A percentile compares a stretch with the other conserved stretches of the same genome.
phyloP scores from a whole-genome alignment of 2,113 vertebrate genomes.

The Pyrgilauda ruficollis region DNA sequence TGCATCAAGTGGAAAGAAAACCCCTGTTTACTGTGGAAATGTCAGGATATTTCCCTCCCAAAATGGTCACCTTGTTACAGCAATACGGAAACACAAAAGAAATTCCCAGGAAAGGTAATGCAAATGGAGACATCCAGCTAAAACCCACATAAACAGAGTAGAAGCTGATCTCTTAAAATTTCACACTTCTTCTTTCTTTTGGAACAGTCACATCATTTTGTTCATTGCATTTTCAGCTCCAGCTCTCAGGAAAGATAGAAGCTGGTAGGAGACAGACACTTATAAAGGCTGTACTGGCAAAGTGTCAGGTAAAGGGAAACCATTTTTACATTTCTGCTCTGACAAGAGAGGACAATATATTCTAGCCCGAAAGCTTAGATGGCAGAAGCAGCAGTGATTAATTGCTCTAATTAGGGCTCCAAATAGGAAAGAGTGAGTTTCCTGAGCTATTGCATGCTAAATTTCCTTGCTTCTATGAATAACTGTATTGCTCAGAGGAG shows the following conservation, averaged over 20 bases:
- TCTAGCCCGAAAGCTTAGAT: conserved; percentile 31
- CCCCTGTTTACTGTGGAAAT: neutral
- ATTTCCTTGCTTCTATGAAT: conserved; percentile 47
- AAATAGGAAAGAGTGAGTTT: conserved; percentile 37
- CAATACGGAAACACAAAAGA: neutral
- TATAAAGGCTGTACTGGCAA: conserved; percentile 36
- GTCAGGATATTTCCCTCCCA: neutral
- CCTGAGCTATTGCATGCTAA: neutral
- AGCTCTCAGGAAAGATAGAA: conserved; percentile 16
- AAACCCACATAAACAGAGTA: neutral
- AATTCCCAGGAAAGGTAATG: neutral
- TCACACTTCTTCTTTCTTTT: conserved; percentile 24
- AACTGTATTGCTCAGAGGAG: conserved; percentile 42
- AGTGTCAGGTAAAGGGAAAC: conserved; percentile 30
- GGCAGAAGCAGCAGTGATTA: conserved; percentile 56
- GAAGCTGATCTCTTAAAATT: neutral
- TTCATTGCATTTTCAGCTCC: conserved; percentile 20
- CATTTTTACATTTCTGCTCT: conserved; percentile 48
- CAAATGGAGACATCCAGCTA: neutral
- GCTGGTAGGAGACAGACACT: conserved; percentile 43
- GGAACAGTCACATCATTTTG: neutral
- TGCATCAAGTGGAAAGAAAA: neutral
- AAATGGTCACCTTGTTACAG: neutral
- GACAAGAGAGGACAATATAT: conserved; percentile 45
- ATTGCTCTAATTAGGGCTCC: conserved; percentile 59